Conservation (phyloP, 2,888 invertebrate species). For the Laspeyria flexula region DNA sequence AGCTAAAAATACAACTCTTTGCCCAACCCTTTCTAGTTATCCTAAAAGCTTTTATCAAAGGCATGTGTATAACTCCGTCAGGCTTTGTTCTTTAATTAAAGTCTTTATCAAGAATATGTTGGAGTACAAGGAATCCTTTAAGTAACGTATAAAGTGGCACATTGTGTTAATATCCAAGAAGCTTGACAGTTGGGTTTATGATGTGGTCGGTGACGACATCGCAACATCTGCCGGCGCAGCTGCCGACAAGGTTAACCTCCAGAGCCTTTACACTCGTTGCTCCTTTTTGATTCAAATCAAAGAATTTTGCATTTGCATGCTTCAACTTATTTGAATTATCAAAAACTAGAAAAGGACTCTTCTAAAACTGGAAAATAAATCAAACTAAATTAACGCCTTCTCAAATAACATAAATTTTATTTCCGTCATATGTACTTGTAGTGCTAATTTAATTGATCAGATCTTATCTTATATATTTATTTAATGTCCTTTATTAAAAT, state of each 20-base stretch:
- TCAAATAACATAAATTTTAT: too few species aligned
- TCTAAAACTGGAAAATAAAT: too few species aligned
- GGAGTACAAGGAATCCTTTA: constrained; percentile 8
- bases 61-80: not conserved
- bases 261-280: constrained; percentile 37
- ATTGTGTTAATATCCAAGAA: constrained; percentile 19
- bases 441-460: too few species aligned
- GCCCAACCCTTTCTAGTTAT: not conserved
- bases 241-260: constrained; percentile 54
- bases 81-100: too few species aligned
- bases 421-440: too few species aligned
- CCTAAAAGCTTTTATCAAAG: not conserved
- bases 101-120: not conserved
- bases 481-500: not conserved
- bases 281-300: constrained; percentile 35
- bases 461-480: too few species aligned
- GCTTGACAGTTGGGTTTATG: constrained; percentile 39
- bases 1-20: not conserved
- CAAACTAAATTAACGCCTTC: too few species aligned
- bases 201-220: constrained; percentile 53
- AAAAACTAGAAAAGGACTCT: too few species aligned
- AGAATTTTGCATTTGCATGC: constrained; percentile 5
- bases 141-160: constrained; percentile 2
- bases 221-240: constrained; percentile 61
- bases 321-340: too few species aligned